Base-by-base conservation (phyloP, 2,113 vertebrate genomes). In the Thermophis baileyi region DNA sequence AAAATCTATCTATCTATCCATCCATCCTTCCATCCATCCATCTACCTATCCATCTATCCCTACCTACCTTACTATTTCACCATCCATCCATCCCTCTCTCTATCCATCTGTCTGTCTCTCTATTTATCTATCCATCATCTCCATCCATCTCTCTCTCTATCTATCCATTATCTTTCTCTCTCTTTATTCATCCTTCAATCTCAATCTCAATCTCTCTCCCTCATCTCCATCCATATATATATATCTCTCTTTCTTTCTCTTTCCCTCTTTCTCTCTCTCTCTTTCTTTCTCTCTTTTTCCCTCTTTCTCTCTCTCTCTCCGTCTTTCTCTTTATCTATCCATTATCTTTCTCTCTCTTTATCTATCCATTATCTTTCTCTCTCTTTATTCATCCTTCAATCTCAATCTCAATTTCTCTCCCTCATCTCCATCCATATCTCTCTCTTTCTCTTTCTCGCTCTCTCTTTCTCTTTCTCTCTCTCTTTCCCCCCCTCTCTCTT, bases 401-500 rank as follows among this genome's bases (percentile, higher is more conserved):
- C 69, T 35, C 9, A 27, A 24, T n/a, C 30, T n/a, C 27, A n/a
- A n/a, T 35, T 3, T 44, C 3, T 35, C n/a, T 10, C 35, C 12
- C 12, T 85, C 11, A 12, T n/a, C 27, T n/a, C 27, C 69, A n/a
- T 16, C 74, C 12, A 4, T 35, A 12, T 4, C 12, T 16, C 74
- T 18, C 25, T 11, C 30, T 3, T 3, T 8, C 12, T 16, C 18
- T 4, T 16, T 81, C 18, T 12, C 16, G 20, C 14, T 18, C 4
- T 35, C 1, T 14, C 11, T 6, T 4, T 14, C 0, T 24, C 0
- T 9, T 20, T 46, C 1, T 86, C 85, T 47, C 8, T 46, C 4
- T 47, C 0, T 24, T 2, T 10, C 0, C 25, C 22, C 6, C 0
- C 25, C 24, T 25, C 2, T 11, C 2, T 4, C 3, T 22, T 9